A percentile compares a stretch with the other conserved stretches of the same genome.
Conservation (phyloP, 2,113 vertebrate species). For the Gasterosteus nipponicus region DNA sequence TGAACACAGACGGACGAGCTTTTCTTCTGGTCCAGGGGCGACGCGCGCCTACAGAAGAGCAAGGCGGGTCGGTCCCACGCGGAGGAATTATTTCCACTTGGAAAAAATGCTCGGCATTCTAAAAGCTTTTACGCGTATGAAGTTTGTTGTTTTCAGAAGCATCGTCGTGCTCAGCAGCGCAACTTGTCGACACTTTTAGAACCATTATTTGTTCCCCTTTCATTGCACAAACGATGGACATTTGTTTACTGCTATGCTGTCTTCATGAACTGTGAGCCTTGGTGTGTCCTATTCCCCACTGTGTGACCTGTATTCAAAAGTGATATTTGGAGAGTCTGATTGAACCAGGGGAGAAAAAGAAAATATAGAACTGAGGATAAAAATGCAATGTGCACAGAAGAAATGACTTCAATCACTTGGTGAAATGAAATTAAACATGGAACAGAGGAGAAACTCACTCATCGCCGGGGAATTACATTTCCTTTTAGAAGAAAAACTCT, state of each 20-base stretch:
- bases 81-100: slow-evolving; percentile 44
- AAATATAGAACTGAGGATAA: not conserved
- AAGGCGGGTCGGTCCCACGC: slow-evolving; percentile 19
- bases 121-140: slow-evolving; percentile 10
- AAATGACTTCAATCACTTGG: slow-evolving; percentile 2
- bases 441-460: not conserved
- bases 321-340: slow-evolving; percentile 3
- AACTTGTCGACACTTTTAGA: not conserved
- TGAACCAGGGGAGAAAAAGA: not conserved
- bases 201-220: not conserved
- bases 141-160: not conserved
- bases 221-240: not conserved
- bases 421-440: too few species aligned
- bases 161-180: not conserved
- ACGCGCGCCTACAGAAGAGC: slow-evolving; percentile 28
- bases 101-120: slow-evolving; percentile 8
- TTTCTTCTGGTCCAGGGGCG: slow-evolving; percentile 25
- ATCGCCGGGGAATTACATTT: not conserved
- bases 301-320: not conserved
- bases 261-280: not conserved
- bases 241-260: slow-evolving; percentile 17
- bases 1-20: slow-evolving; percentile 58
- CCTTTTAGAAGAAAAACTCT: not conserved
- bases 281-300: not conserved
- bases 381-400: not conserved